Base-by-base conservation (phyloP, 2,888 invertebrate genomes). In the Nesidiocoris tenuis region DNA sequence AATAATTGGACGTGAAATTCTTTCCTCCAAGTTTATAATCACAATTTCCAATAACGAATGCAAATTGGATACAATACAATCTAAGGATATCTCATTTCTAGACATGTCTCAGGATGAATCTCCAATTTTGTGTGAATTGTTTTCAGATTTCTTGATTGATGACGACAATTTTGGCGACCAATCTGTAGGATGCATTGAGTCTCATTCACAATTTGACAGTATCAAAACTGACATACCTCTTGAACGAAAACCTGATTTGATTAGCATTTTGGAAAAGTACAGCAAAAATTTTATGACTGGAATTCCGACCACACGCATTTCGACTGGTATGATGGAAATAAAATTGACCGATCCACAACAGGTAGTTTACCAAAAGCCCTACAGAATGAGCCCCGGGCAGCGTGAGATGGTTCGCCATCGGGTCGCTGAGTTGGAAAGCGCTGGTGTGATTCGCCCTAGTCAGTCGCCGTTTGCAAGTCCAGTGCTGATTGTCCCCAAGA, bases 391-490 rank as follows among this genome's bases (percentile, higher is more conserved):
- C 59, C 75, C 75, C 2, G 55, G 24, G 21, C 22, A 67, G 17
- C 25, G 54, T 1, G 61, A 75, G 18, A 25, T 75, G 61, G 63
- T 75, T 39, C 56, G 66, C 7, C 54, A 74, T n/a, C 65, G 56
- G 3, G 55, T 71, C 16, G 61, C 59, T 3, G 71, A 61, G 12
- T 21, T 72, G 21, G 72, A 68, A 25, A 16, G 55, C 2, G 72
- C 72, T n/a, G 67, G 67, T 16, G 24, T 75, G 5, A 59, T 70
- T 55, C 59, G 75, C 12, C 59, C 66, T 2, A 75, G 75, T 75
- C 16, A 56, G 21, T 75, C 75, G 16, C 75, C 75, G 1, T 75
- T 56, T 68, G 68, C 68, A 23, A 75, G 75, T 59, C 74, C 74
- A 24, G 25, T 74, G n/a, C 55, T 74, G 9, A 21, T 64, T 19